Conservation (phyloP, 2,113 vertebrate species). For the Trogon surrucura region DNA sequence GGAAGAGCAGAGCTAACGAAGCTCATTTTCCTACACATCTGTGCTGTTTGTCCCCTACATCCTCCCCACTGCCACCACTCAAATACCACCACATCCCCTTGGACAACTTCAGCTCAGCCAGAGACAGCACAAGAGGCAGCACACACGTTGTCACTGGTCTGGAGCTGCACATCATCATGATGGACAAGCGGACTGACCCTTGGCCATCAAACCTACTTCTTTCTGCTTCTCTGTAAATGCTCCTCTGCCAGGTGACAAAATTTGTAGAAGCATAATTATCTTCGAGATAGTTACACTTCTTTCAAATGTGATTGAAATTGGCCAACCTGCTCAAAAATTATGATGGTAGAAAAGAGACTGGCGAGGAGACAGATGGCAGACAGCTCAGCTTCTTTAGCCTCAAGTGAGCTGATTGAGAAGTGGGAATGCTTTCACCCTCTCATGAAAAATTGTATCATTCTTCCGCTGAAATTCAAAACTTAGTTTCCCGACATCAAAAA, state of each 20-base stretch:
- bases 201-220: neutral
- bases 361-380: conserved; percentile 65
- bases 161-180: accelerated
- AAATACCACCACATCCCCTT: neutral
- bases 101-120: neutral
- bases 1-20: neutral
- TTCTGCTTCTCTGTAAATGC: neutral
- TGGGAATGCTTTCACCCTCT: conserved; percentile 56
- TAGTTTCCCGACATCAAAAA: conserved; percentile 34
- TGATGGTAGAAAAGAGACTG: conserved; percentile 39
- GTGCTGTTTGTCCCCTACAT: neutral
- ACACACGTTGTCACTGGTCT: neutral
- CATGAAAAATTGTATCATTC: conserved; percentile 43
- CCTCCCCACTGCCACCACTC: accelerated
- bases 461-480: conserved; percentile 20
- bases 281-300: neutral
- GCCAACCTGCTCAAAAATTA: conserved; percentile 34
- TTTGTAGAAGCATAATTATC: neutral
- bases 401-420: conserved; percentile 41
- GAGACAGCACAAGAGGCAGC: neutral
- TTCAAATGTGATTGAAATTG: conserved; percentile 30
- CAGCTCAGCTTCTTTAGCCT: conserved; percentile 55
- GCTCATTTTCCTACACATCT: neutral
- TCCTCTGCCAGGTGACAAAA: neutral
- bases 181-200: neutral